Evolutionary conservation across 2,113 vertebrate species (phyloP).

Genomic region (Hippocampus guttulatus): DNA sequence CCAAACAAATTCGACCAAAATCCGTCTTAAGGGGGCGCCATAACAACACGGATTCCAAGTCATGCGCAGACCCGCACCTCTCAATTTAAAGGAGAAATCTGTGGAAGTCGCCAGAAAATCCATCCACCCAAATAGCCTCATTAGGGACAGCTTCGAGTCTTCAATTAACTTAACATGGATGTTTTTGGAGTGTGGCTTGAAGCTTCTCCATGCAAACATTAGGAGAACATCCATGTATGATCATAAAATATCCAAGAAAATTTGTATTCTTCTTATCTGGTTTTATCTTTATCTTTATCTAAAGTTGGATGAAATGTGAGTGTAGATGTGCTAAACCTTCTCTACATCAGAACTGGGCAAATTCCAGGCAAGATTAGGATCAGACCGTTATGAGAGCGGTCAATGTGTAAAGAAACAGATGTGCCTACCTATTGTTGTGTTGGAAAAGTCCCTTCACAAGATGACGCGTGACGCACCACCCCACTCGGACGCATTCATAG

Average conservation of each 20-base stretch:
- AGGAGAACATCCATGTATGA: no score
- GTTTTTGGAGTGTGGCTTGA: no score
- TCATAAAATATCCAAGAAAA: neutral
- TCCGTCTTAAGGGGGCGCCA: neutral
- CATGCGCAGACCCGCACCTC: neutral
- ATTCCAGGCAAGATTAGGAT: neutral
- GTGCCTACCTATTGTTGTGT: neutral
- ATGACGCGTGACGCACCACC: neutral
- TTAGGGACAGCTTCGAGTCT: neutral
- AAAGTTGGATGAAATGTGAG: neutral
- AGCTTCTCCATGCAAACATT: no score
- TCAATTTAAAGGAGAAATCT: neutral
- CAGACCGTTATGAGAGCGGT: neutral
- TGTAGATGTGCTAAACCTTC: neutral
- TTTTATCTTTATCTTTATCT: neutral
- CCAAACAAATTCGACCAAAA: slow-evolving; percentile 18
- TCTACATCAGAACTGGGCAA: neutral
- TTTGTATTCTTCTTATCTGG: neutral
- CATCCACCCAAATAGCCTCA: neutral
- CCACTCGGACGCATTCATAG: neutral
- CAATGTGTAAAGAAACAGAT: neutral
- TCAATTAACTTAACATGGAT: neutral
- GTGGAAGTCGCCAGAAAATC: neutral
- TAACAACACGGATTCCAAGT: neutral
- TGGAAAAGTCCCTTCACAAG: neutral